A percentile compares a stretch with the other conserved stretches of the same genome.
Evolutionary conservation across 2,797 vertebrate genomes (phyloP).

Genomic region (Chaetodon trifasciatus): DNA sequence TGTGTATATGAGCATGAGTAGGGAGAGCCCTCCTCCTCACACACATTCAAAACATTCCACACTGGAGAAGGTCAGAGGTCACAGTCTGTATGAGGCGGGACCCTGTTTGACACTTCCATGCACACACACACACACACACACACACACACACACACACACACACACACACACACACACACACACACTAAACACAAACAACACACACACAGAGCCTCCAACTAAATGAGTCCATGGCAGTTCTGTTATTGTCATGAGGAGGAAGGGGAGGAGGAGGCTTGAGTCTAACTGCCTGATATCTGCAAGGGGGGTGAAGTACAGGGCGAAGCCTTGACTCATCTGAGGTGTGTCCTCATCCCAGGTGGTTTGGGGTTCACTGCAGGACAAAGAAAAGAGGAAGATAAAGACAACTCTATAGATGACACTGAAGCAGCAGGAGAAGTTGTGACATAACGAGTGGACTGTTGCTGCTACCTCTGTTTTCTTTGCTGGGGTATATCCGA

Average conservation of each 20-base stretch:
- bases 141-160: constrained; percentile 23
- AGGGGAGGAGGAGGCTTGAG: constrained; percentile 17
- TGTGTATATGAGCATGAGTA: constrained; percentile 29
- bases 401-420: neutral
- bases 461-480: constrained; percentile 86
- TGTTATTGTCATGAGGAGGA: constrained; percentile 24
- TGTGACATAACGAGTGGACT: neutral
- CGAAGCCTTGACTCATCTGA: constrained; percentile 82
- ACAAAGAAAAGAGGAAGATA: constrained; percentile 5
- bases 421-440: neutral
- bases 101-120: constrained; percentile 49
- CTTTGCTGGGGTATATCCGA: constrained; percentile 96
- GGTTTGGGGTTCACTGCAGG: constrained; percentile 87
- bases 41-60: constrained; percentile 82
- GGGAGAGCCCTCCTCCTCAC: constrained; percentile 66
- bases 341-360: constrained; percentile 86
- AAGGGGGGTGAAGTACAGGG: neutral
- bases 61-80: constrained; percentile 77
- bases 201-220: constrained; percentile 15
- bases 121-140: constrained; percentile 23
- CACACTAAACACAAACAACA: constrained; percentile 31
- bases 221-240: constrained; percentile 17
- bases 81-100: constrained; percentile 62
- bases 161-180: constrained; percentile 14
- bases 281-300: constrained; percentile 19